These are phyloP conservation scores for Momotus momota DNA, from an alignment of 2,797 vertebrate species.

Conservation along the genomic window DNA sequence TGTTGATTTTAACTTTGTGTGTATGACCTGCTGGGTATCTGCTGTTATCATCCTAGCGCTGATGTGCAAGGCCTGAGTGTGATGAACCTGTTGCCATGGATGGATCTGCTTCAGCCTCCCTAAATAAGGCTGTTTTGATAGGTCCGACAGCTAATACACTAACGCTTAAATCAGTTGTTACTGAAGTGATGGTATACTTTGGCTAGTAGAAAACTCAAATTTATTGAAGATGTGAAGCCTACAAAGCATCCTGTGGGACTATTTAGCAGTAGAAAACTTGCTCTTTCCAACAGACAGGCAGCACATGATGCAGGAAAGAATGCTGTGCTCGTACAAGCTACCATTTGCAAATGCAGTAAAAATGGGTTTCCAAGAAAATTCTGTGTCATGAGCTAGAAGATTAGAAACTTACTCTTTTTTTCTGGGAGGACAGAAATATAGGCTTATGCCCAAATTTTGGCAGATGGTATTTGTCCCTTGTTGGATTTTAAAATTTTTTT, in stretches of 20 bases:
- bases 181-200: neutral
- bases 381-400: neutral
- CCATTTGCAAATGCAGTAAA: neutral
- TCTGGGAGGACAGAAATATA: neutral
- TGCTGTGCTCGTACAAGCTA: neutral
- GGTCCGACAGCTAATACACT: neutral
- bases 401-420: neutral
- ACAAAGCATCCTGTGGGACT: neutral
- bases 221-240: neutral
- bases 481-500: neutral
- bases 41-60: neutral
- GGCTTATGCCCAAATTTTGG: neutral
- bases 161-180: neutral
- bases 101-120: neutral
- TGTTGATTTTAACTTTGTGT: neutral
- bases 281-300: neutral
- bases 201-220: neutral
- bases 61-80: neutral
- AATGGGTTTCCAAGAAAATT: neutral
- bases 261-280: neutral
- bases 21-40: neutral
- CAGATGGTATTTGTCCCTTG: neutral
- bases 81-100: neutral
- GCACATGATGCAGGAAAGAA: neutral
- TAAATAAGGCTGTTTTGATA: neutral